A percentile compares a stretch with the other conserved stretches of the same genome.
These are phyloP conservation scores for Gadus chalcogrammus DNA, from an alignment of 2,113 vertebrate species.

Conservation along the genomic window DNA sequence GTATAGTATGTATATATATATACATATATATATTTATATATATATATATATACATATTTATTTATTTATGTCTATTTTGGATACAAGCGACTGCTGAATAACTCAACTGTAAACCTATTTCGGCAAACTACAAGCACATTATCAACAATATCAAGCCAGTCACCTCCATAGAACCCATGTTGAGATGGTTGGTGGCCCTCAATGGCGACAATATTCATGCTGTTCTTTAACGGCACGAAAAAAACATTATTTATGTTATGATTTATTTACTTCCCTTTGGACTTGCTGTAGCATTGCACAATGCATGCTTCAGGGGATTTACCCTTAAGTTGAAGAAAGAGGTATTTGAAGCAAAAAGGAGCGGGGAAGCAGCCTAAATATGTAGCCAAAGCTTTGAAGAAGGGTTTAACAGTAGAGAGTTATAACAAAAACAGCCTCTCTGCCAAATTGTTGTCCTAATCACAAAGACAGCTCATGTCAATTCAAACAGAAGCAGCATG, in stretches of 20 bases:
- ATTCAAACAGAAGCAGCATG: constrained; percentile 66
- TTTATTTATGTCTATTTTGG: too few species aligned
- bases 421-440: constrained; percentile 61
- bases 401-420: constrained; percentile 51
- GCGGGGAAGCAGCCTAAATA: constrained; percentile 31
- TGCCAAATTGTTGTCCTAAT: constrained; percentile 66
- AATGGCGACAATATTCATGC: too few species aligned
- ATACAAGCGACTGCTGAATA: too few species aligned
- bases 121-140: too few species aligned
- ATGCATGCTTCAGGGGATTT: constrained; percentile 12
- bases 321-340: constrained; percentile 11
- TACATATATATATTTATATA: too few species aligned
- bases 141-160: too few species aligned
- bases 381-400: constrained; percentile 64
- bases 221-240: background rate
- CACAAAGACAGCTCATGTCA: constrained; percentile 65
- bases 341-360: constrained; percentile 17
- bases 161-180: too few species aligned
- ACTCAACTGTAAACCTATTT: too few species aligned
- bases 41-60: too few species aligned
- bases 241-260: background rate
- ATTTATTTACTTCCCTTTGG: background rate
- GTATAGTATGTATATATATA: too few species aligned
- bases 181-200: too few species aligned
- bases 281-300: constrained; percentile 20